Evolutionary conservation across 23 tunicate genomes (phyloP).

Genomic region (Diplosoma virens): DNA sequence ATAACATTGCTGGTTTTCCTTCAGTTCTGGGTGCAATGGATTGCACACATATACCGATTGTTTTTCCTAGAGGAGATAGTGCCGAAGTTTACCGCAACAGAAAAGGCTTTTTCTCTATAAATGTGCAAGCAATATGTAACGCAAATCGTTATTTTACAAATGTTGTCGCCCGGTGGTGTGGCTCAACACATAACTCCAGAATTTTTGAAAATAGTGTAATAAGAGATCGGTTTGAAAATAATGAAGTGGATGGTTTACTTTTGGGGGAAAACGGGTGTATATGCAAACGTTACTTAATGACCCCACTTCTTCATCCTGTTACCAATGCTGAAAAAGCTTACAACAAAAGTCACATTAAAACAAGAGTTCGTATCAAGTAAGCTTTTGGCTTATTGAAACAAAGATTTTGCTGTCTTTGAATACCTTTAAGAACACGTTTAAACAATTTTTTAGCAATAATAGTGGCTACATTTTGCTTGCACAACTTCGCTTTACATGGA

Average conservation of each 20-base stretch:
- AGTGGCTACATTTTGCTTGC: conserved; percentile 39
- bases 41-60: conserved; percentile 36
- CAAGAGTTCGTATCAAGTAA: conserved; percentile 25
- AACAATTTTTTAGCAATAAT: conserved; percentile 27
- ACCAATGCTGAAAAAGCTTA: conserved; percentile 13
- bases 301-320: conserved; percentile 31
- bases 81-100: conserved; percentile 9
- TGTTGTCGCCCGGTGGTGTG: conserved; percentile 54
- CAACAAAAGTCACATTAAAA: conserved; percentile 42
- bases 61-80: conserved; percentile 24
- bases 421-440: conserved; percentile 23
- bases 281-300: conserved; percentile 47
- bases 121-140: conserved; percentile 61
- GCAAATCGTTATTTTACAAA: conserved; percentile 30
- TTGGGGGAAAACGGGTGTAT: conserved; percentile 58
- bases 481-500: conserved; percentile 53
- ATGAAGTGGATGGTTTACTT: background rate
- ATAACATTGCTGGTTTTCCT: background rate
- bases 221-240: conserved; percentile 39
- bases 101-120: conserved; percentile 50
- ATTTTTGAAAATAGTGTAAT: conserved; percentile 43
- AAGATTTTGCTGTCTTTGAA: conserved; percentile 36
- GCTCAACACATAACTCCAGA: conserved; percentile 43
- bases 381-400: conserved; percentile 46
- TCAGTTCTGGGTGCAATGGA: conserved; percentile 18